These are phyloP conservation scores for Scortum barcoo DNA, from an alignment of 2,113 vertebrate genomes.

Conservation along the genomic window DNA sequence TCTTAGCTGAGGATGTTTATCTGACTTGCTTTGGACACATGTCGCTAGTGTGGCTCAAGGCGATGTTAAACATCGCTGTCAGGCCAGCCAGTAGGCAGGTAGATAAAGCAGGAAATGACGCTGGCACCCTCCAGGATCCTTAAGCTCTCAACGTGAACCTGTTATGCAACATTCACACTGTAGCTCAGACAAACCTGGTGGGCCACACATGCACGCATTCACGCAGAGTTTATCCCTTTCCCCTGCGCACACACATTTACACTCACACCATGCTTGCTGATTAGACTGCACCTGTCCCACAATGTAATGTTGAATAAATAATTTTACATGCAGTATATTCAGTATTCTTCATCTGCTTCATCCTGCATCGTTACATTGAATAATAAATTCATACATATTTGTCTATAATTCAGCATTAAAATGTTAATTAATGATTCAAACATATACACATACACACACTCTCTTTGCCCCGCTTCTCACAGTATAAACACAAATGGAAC, in stretches of 20 bases:
- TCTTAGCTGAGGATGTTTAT: slow-evolving; percentile 67
- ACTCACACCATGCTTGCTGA: slow-evolving; percentile 9
- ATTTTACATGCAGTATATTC: neutral
- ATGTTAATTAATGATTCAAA: slow-evolving; percentile 1
- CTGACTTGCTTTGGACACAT: slow-evolving; percentile 64
- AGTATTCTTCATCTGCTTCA: neutral
- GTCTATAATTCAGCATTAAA: neutral
- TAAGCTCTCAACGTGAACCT: slow-evolving; percentile 73
- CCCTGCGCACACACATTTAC: slow-evolving; percentile 21
- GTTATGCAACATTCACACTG: slow-evolving; percentile 67
- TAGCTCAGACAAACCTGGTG: slow-evolving; percentile 48
- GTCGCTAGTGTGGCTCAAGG: slow-evolving; percentile 60
- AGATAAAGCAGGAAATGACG: slow-evolving; percentile 74
- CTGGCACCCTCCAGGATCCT: slow-evolving; percentile 66
- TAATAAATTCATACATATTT: neutral
- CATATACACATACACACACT: neutral
- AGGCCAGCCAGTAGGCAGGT: slow-evolving; percentile 57
- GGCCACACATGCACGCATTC: slow-evolving; percentile 39
- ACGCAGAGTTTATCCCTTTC: slow-evolving; percentile 47
- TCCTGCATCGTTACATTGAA: neutral
- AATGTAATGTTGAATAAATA: slow-evolving; percentile 19
- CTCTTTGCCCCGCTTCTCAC: too few relatives aligned
- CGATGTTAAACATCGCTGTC: slow-evolving; percentile 53
- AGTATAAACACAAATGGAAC: slow-evolving; percentile 14
- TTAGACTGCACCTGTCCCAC: slow-evolving; percentile 21